Base-by-base conservation (phyloP, 1,140 invertebrate genomes). In the Pseudobourletiella spinata region DNA sequence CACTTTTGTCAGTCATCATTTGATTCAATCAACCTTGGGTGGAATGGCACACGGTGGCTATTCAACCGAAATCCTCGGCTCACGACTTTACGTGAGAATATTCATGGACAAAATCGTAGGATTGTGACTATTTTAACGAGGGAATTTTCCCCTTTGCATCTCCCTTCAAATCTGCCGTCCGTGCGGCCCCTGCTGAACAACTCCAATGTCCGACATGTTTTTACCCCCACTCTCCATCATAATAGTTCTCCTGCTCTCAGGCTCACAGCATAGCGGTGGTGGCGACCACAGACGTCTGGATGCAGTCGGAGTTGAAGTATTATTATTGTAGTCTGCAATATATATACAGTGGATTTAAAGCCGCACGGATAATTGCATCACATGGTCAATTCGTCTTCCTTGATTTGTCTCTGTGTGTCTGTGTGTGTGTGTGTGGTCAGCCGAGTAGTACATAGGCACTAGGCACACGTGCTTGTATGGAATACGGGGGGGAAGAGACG, bases 1-100 rank as follows among this genome's bases (percentile, higher is more conserved):
- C n/a, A n/a, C n/a, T 39, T 51, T 3, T 51, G 48, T 26, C 46
- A 60, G 46, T 60, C 58, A 60, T 60, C 46, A 52, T 60, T 60
- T 60, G 58, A 60, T 60, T 50, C 43, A 52, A 60, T 50, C 58
- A 60, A 50, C 58, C 58, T 60, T 60, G 58, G 48, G 24, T 22
- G 48, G 28, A 42, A 52, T 52, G 20, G 50, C n/a, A n/a, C n/a
- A 22, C 52, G 35, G 39, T 35, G 39, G 58, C 50, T 60, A 60
- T 50, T 50, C 58, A 50, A 52, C 58, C 58, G 58, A 60, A 60
- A 60, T 60, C 29, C 22, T 60, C 48, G 32, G 20, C 30, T 60
- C 58, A 60, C 58, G 58, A 60, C 39, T 60, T 60, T 50, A 60
- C 50, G 58, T 60, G 26, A 52, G 14, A 15, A 42, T 52, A 51